phyloP scores from a whole-genome alignment of 2,113 vertebrate genomes.

The Sylvicapra grimmia region DNA sequence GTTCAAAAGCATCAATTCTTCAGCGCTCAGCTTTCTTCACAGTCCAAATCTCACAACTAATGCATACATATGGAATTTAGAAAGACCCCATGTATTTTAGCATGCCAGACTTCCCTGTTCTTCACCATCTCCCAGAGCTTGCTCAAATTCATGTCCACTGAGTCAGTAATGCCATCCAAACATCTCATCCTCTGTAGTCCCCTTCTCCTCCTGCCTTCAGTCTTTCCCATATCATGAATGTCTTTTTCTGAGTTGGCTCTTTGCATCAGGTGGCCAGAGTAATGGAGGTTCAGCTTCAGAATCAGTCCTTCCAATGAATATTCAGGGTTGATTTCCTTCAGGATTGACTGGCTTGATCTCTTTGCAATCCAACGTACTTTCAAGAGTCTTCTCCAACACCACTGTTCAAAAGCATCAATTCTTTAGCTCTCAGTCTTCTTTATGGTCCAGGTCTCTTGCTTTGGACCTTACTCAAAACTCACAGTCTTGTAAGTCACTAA shows the following conservation, averaged over 20 bases:
- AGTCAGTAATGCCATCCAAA: background rate
- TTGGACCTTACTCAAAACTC: background rate
- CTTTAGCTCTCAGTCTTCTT: background rate
- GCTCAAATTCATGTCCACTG: background rate
- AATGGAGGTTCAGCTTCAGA: background rate
- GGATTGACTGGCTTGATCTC: background rate
- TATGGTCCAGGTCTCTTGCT: background rate
- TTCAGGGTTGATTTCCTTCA: background rate
- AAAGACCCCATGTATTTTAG: background rate
- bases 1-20: too few species aligned
- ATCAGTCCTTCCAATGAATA: background rate
- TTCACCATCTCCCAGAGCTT: background rate
- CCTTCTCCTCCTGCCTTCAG: background rate
- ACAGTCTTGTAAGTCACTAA: background rate
- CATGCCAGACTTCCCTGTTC: background rate
- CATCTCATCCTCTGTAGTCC: background rate
- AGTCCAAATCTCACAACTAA: too few species aligned
- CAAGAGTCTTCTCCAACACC: background rate
- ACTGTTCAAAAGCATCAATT: background rate
- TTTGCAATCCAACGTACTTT: background rate
- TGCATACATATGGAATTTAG: too few species aligned
- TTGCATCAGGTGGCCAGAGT: background rate
- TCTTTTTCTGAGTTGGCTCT: background rate
- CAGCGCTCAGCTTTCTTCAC: too few species aligned
- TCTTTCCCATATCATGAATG: background rate